These are phyloP conservation scores for Karalla daura DNA, from an alignment of 2,797 vertebrate genomes.

Conservation along the genomic window DNA sequence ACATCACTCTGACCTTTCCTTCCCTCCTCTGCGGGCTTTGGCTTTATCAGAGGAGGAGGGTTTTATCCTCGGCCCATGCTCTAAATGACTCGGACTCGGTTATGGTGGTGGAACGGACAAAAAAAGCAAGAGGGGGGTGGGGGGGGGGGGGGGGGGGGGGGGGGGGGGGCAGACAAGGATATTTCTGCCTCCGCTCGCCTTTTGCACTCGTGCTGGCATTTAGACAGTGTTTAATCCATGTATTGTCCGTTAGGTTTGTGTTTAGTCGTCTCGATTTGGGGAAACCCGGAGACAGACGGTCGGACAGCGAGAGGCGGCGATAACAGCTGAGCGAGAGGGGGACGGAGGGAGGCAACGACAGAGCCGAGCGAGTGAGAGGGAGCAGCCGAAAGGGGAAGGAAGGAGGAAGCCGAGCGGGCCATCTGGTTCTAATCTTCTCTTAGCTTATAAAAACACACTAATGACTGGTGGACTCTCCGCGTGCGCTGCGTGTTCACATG, in stretches of 20 bases:
- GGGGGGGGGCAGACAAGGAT: neutral
- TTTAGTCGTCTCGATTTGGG: constrained; percentile 33
- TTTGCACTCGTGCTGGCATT: constrained; percentile 10
- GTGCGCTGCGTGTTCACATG: constrained; percentile 7
- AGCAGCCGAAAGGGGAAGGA: constrained; percentile 59
- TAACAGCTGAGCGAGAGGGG: constrained; percentile 2
- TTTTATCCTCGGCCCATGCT: constrained; percentile 14
- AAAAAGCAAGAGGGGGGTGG: neutral
- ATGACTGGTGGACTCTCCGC: constrained; percentile 63
- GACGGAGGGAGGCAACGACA: neutral
- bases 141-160: neutral
- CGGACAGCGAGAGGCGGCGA: constrained; percentile 1
- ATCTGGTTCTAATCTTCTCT: constrained; percentile 78
- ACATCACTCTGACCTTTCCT: constrained; percentile 30
- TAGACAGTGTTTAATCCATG: neutral
- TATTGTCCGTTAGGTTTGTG: constrained; percentile 1
- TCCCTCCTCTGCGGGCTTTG: constrained; percentile 15
- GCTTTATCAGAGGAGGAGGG: neutral
- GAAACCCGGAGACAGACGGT: constrained; percentile 1
- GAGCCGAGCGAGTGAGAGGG: constrained; percentile 2
- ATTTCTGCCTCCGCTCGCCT: constrained; percentile 23
- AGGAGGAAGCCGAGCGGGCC: constrained; percentile 69
- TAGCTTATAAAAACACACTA: constrained; percentile 74
- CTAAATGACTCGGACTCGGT: constrained; percentile 11
- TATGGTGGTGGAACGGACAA: constrained; percentile 19